Evolutionary conservation across 2,888 invertebrate species (phyloP), one percentile per base, ranked within the genome.

Genomic region (Alcis repandata): DNA sequence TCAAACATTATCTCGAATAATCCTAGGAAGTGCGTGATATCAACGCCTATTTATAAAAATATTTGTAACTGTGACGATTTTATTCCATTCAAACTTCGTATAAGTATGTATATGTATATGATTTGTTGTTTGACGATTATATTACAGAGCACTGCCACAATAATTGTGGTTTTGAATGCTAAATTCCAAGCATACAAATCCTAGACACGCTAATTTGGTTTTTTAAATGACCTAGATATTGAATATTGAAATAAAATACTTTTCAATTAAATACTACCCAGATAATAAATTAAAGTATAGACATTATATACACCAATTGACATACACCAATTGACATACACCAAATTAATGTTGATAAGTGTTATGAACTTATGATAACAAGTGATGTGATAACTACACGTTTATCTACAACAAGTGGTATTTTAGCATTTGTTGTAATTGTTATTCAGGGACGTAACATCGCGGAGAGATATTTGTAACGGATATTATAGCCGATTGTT

Each of bases 401-500:
- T 36, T 60, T 60, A 61, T 61, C 61, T 54, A 54, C 4, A 45
- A 52, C 45, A 17, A 20, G n/a, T 27, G 48, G n/a, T 48, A 33
- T 32, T n/a, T 6, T n/a, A 22, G 22, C 27, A 8, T 27, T 17
- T 20, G 20, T 19, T 19, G 36, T 53, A 27, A 49, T 45, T 48
- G 46, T 48, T 33, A 40, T 46, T 40, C 61, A 54, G 54, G 61
- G 61, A 27, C 61, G 10, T 22, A 22, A 0, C n/a, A n/a, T 46
- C 46, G 10, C 15, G 15, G 9, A 51, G 19, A 49, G 17, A 19
- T 36, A 20, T 36, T 36, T 36, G 51, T 51, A 20, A 36, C 13
- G 36, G n/a, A 46, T 15, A 48, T 54, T 22, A 41, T 7, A 17
- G 11, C 0, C 45, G 15, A 46, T 46, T 45, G 56, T 56, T 22